These are phyloP conservation scores for Micropoecilia bifurca DNA, from an alignment of 2,797 vertebrate genomes.

Conservation along the genomic window DNA sequence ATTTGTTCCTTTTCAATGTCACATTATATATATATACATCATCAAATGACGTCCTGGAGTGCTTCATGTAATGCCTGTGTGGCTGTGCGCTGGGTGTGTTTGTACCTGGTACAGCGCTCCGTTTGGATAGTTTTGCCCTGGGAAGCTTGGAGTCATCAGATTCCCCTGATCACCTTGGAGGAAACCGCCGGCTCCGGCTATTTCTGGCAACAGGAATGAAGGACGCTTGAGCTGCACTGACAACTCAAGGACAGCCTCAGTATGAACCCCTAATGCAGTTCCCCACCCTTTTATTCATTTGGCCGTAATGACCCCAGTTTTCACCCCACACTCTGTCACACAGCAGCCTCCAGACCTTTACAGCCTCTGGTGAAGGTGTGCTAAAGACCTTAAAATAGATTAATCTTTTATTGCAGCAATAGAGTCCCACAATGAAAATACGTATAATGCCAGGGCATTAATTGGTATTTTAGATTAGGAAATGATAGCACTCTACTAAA, in stretches of 20 bases:
- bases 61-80: background rate
- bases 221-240: constrained; percentile 59
- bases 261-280: background rate
- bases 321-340: background rate
- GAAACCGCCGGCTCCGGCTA: constrained; percentile 81
- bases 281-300: constrained; percentile 24
- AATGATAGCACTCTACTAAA: background rate
- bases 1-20: too few relatives aligned
- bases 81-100: constrained; percentile 12
- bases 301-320: constrained; percentile 4
- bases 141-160: constrained; percentile 79
- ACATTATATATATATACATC: background rate
- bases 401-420: background rate
- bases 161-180: constrained; percentile 81
- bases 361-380: background rate
- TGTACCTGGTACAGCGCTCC: constrained; percentile 80
- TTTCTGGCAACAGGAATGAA: constrained; percentile 74
- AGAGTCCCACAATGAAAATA: background rate
- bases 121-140: constrained; percentile 72
- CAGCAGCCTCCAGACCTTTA: background rate
- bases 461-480: background rate
- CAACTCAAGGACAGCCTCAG: constrained; percentile 52
- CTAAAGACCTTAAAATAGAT: background rate
- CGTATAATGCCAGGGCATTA: background rate
- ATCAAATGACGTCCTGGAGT: background rate